These are phyloP conservation scores for Alviniconcha strummeri DNA, from an alignment of 2,888 invertebrate genomes.

Conservation along the genomic window DNA sequence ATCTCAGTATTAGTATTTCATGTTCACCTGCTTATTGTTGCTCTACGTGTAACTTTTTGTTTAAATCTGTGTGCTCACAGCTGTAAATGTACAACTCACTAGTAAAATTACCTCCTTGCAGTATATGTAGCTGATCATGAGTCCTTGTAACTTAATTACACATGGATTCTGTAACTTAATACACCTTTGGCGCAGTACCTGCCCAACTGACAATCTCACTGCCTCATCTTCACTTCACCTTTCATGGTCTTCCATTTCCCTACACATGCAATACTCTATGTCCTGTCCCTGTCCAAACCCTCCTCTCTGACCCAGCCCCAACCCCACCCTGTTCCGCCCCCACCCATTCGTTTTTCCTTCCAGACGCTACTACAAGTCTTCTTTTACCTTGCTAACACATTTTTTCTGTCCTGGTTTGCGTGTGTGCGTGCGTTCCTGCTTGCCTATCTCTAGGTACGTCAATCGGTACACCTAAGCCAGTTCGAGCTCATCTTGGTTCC, in stretches of 20 bases:
- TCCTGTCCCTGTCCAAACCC: background rate
- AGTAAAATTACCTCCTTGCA: too few relatives aligned
- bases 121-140: too few relatives aligned
- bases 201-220: slow-evolving; percentile 20
- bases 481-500: slow-evolving; percentile 54
- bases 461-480: slow-evolving; percentile 62
- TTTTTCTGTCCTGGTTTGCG: slow-evolving; percentile 14
- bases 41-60: too few relatives aligned
- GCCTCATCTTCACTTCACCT: slow-evolving; percentile 29
- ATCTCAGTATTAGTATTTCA: too few relatives aligned
- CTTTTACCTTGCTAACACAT: slow-evolving; percentile 5
- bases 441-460: slow-evolving; percentile 51
- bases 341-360: background rate
- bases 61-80: too few relatives aligned
- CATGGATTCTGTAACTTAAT: too few relatives aligned
- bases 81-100: too few relatives aligned
- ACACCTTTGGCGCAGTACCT: too few relatives aligned
- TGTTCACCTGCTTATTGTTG: too few relatives aligned
- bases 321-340: background rate
- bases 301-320: background rate
- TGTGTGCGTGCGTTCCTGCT: background rate
- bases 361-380: background rate
- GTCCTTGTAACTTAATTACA: too few relatives aligned
- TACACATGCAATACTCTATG: too few relatives aligned
- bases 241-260: background rate